These are phyloP conservation scores for Pachyrhynchus sulphureomaculatus DNA, from an alignment of 1,140 invertebrate genomes.

Conservation along the genomic window DNA sequence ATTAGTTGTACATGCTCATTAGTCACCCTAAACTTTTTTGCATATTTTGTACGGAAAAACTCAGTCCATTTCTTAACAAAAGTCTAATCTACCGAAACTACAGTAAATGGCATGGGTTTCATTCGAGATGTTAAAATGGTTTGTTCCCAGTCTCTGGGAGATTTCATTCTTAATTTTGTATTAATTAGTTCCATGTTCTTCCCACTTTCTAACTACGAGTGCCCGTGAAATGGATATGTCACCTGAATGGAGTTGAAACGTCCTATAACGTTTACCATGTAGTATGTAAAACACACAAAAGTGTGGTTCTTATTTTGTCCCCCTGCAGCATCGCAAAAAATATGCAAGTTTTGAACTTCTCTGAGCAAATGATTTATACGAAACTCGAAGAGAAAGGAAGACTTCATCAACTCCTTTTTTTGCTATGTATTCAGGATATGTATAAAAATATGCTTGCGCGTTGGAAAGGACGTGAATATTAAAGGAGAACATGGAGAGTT, in stretches of 20 bases:
- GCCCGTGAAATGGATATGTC: not conserved
- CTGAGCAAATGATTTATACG: not conserved
- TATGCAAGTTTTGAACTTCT: not conserved
- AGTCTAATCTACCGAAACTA: no score
- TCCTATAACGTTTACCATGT: no score
- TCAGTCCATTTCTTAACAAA: no score
- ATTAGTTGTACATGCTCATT: no score
- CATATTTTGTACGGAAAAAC: no score
- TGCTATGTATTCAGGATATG: slow-evolving; percentile 13
- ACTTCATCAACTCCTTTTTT: not conserved
- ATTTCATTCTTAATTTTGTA: no score
- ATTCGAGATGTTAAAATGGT: no score
- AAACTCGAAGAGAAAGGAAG: not conserved
- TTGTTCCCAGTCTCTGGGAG: no score
- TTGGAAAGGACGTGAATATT: slow-evolving; percentile 7
- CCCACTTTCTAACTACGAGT: no score
- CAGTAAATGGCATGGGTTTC: no score
- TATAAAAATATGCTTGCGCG: slow-evolving; percentile 8
- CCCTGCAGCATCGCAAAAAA: slow-evolving; percentile 13
- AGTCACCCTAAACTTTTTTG: no score
- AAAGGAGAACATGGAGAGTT: slow-evolving; percentile 4
- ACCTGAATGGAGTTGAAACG: slow-evolving; percentile 8
- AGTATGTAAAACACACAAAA: slow-evolving; percentile 4
- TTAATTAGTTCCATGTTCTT: no score
- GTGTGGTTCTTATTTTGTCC: slow-evolving; percentile 10